Evolutionary conservation across 37 sponge, comb jelly and placozoan species (phyloP).

Genomic region (Cladorhizidae sp.): DNA sequence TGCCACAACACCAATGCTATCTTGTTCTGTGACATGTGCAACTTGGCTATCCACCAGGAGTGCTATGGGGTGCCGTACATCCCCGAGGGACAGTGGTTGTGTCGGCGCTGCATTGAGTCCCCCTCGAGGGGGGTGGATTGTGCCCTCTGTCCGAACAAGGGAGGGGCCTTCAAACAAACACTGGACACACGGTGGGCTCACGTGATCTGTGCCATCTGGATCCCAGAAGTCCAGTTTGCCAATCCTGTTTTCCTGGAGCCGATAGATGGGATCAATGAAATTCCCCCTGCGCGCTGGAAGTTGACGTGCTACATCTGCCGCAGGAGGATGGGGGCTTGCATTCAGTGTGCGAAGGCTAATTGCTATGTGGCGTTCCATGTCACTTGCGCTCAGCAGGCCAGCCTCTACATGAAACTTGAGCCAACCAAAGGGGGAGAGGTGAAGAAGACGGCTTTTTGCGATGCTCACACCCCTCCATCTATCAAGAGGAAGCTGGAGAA

Average conservation of each 20-base stretch:
- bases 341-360: conserved; percentile 95
- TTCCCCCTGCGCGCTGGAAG: conserved; percentile 96
- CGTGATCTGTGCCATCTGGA: conserved; percentile 98
- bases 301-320: conserved; percentile 95
- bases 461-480: conserved; percentile 78
- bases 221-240: conserved; percentile 97
- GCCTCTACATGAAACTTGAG: conserved; percentile 94
- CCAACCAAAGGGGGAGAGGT: conserved; percentile 60
- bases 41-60: conserved; percentile 98
- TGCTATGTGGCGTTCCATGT: conserved; percentile 98
- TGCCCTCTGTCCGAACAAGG: conserved; percentile 95
- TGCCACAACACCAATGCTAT: conserved; percentile 99
- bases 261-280: conserved; percentile 93
- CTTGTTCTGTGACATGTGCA: conserved; percentile 99
- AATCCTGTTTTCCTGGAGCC: conserved; percentile 99
- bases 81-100: conserved; percentile 99
- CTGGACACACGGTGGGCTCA: conserved; percentile 92
- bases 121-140: conserved; percentile 96
- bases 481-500: conserved; percentile 53
- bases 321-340: conserved; percentile 87
- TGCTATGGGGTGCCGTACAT: conserved; percentile 99
- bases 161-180: conserved; percentile 98
- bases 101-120: conserved; percentile 93
- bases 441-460: conserved; percentile 91
- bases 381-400: conserved; percentile 97